Evolutionary conservation across 2,888 invertebrate genomes (phyloP).

Genomic region (Anaspis maculata): DNA sequence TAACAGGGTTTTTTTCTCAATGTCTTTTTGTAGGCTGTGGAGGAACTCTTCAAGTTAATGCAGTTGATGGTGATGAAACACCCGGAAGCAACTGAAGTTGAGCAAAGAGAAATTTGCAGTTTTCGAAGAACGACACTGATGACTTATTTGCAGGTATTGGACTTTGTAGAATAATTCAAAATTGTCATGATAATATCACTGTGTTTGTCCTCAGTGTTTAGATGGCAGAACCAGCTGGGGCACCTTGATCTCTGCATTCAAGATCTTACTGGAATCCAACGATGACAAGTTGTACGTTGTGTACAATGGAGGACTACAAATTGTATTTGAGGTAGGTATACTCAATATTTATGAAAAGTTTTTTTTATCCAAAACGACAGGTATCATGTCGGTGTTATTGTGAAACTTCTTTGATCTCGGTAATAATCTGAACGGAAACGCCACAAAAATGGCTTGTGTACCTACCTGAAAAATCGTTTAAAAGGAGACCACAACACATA

Average conservation of each 20-base stretch:
- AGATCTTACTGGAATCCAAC: conserved; percentile 80
- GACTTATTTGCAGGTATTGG: conserved; percentile 78
- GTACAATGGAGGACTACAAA: conserved; percentile 80
- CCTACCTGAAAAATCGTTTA: too few species aligned
- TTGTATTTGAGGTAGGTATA: conserved; percentile 72
- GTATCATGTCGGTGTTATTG: too few species aligned
- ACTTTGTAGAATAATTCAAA: too few species aligned
- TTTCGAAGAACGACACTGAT: conserved; percentile 79
- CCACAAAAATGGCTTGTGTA: too few species aligned
- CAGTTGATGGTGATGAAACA: conserved; percentile 80
- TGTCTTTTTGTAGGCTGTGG: conserved; percentile 62
- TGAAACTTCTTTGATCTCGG: too few species aligned
- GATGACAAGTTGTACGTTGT: conserved; percentile 84
- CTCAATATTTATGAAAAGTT: too few species aligned
- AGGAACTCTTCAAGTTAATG: conserved; percentile 86
- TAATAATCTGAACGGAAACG: too few species aligned
- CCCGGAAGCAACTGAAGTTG: conserved; percentile 67
- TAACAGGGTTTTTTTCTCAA: conserved; percentile 15
- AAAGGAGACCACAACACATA: too few species aligned
- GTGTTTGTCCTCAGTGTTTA: conserved; percentile 52
- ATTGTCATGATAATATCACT: conserved; percentile 9
- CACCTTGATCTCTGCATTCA: conserved; percentile 83
- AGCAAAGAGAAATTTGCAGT: conserved; percentile 72
- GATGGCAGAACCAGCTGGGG: conserved; percentile 91
- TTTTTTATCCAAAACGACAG: too few species aligned